A percentile compares a stretch with the other conserved stretches of the same genome.
Evolutionary conservation across 2,888 invertebrate genomes (phyloP).

Genomic region (Aporophyla lueneburgensis): DNA sequence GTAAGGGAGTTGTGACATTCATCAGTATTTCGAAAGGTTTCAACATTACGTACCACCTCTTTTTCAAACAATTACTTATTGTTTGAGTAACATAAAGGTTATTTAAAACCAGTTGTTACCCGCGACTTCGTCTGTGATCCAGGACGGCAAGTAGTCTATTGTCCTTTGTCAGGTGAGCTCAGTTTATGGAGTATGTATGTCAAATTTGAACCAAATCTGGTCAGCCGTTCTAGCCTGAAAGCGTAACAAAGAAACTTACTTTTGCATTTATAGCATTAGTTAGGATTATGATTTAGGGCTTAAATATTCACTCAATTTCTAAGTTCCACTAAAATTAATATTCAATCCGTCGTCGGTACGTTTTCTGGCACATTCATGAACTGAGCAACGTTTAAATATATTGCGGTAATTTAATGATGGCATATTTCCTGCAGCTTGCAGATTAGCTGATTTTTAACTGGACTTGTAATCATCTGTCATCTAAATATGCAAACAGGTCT

Average conservation of each 20-base stretch:
- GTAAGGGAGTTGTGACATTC: neutral
- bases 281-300: too few relatives aligned
- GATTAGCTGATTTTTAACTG: conserved; percentile 1
- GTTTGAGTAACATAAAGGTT: neutral
- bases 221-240: too few relatives aligned
- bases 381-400: neutral
- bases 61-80: conserved; percentile 2
- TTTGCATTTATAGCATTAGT: too few relatives aligned
- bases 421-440: neutral
- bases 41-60: too few relatives aligned
- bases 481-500: neutral
- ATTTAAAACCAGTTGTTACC: neutral
- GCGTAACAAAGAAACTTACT: too few relatives aligned
- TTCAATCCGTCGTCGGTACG: neutral
- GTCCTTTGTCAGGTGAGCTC: too few relatives aligned
- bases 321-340: neutral
- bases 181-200: too few relatives aligned
- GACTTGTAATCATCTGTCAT: neutral
- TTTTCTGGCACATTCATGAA: neutral
- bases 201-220: too few relatives aligned
- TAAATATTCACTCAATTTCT: too few relatives aligned
- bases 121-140: too few relatives aligned
- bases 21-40: neutral
- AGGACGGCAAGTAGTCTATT: too few relatives aligned
- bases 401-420: neutral